Conservation (phyloP, 92 coral and sea anemone genomes). For the Parazoanthus darwini region DNA sequence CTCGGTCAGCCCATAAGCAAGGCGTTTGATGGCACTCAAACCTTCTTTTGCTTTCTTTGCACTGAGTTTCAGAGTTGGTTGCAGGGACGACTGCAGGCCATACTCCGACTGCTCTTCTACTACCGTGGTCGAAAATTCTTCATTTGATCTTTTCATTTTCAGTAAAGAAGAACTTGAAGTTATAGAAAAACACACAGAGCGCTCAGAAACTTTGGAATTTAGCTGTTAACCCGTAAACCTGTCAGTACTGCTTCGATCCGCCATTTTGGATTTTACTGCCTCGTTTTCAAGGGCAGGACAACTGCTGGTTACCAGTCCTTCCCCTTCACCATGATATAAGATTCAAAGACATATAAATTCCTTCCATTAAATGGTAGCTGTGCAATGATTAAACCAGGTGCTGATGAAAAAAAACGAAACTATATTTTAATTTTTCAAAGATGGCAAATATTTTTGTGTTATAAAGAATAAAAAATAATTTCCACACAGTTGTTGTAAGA, state of each 20-base stretch:
- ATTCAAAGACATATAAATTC: too few species aligned
- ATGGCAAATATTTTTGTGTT: too few species aligned
- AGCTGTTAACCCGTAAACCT: too few species aligned
- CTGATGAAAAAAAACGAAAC: too few species aligned
- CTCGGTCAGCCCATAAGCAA: constrained; percentile 77
- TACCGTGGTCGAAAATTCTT: constrained; percentile 74
- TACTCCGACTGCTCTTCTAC: constrained; percentile 74
- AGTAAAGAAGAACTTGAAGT: neutral
- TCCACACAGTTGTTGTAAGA: too few species aligned
- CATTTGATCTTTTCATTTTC: constrained; percentile 72
- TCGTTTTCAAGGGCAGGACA: neutral
- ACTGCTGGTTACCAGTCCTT: neutral
- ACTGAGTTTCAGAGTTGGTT: constrained; percentile 64
- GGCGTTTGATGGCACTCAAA: constrained; percentile 72
- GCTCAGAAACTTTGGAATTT: too few species aligned
- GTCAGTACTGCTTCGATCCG: neutral
- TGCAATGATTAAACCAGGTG: too few species aligned
- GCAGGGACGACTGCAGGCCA: constrained; percentile 58
- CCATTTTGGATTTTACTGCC: constrained; percentile 21
- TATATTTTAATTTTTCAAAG: too few species aligned
- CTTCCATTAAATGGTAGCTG: too few species aligned
- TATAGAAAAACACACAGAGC: neutral
- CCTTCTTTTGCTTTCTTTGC: constrained; percentile 67
- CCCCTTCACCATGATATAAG: too few species aligned
- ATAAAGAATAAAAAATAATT: too few species aligned